These are phyloP conservation scores for Oophaga sylvatica DNA, from an alignment of 2,797 vertebrate genomes.

Conservation along the genomic window DNA sequence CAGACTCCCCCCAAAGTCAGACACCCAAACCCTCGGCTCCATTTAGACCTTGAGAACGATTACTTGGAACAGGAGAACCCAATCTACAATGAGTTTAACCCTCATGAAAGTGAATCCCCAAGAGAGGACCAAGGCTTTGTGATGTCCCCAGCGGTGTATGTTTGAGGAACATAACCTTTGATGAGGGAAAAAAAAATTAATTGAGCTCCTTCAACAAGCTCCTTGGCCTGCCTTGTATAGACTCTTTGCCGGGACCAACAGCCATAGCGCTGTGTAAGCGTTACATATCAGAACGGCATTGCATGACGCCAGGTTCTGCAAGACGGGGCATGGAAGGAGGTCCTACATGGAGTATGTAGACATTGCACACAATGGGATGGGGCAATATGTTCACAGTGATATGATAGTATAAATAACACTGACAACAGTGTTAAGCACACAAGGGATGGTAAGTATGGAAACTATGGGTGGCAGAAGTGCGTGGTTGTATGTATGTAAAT, in stretches of 20 bases:
- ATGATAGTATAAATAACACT: background rate
- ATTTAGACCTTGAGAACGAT: slow-evolving; percentile 59
- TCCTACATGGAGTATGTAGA: background rate
- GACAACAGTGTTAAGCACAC: slow-evolving; percentile 7
- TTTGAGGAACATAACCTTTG: slow-evolving; percentile 43
- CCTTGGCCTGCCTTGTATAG: background rate
- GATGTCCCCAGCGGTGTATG: slow-evolving; percentile 74
- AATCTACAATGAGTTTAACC: slow-evolving; percentile 68
- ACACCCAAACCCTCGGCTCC: slow-evolving; percentile 63
- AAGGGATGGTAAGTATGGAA: slow-evolving; percentile 17
- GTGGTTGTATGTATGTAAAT: slow-evolving; percentile 28
- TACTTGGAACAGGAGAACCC: slow-evolving; percentile 73
- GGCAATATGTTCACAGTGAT: background rate
- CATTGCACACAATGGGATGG: background rate
- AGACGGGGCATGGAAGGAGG: background rate
- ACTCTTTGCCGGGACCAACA: background rate
- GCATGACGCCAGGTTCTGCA: background rate
- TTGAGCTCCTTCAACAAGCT: background rate
- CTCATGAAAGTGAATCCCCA: slow-evolving; percentile 60
- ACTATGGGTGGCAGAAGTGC: background rate
- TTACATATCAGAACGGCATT: background rate
- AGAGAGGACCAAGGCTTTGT: slow-evolving; percentile 68
- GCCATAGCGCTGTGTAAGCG: background rate
- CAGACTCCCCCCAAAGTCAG: slow-evolving; percentile 69
- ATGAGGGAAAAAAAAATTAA: background rate